Base-by-base conservation (phyloP, 2,797 vertebrate genomes). In the Pantherophis vulpinus region DNA sequence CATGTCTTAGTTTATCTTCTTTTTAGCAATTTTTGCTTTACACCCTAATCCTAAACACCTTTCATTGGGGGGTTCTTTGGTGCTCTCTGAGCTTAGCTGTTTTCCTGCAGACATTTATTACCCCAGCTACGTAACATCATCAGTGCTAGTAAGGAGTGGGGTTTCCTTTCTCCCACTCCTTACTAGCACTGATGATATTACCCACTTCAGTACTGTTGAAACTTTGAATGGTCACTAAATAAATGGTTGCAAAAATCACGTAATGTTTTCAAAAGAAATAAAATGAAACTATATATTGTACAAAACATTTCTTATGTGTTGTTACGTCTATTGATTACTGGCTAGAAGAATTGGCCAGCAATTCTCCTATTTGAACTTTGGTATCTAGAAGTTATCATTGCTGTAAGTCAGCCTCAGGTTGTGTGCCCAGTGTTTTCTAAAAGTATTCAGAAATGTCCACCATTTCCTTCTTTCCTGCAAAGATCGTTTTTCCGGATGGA, bases 211-310 rank as follows among this genome's bases (percentile, higher is more conserved):
- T 32, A 37, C 14, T 18, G n/a, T 74, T 74, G n/a, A 37, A 74
- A 74, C 66, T 54, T 10, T 37, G n/a, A 74, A 37, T 74, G 66
- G n/a, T 74, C n/a, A 74, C 66, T 74, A 32, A 37, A 18, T n/a
- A 74, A 74, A 37, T 20, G 66, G n/a, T 74, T 37, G 66, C 32
- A 74, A 94, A 92, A 95, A 92, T 94, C 94, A 93, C 91, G 89
- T 94, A 47, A 47, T 94, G 91, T 86, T 90, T 95, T 92, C 74
- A 94, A 94, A 95, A 93, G 59, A 93, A 98, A 97, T 98, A 97
- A 98, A 98, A 90, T 92, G 86, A 90, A 92, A 92, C 90, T 47
- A 88, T 96, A 94, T 91, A 47, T 86, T 93, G 86, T 94, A 91
- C 95, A 91, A 93, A 92, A 8, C 0, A 0, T 0, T 59, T 91